phyloP scores from a whole-genome alignment of 2,113 vertebrate genomes.

The Oncorhynchus mykiss region DNA sequence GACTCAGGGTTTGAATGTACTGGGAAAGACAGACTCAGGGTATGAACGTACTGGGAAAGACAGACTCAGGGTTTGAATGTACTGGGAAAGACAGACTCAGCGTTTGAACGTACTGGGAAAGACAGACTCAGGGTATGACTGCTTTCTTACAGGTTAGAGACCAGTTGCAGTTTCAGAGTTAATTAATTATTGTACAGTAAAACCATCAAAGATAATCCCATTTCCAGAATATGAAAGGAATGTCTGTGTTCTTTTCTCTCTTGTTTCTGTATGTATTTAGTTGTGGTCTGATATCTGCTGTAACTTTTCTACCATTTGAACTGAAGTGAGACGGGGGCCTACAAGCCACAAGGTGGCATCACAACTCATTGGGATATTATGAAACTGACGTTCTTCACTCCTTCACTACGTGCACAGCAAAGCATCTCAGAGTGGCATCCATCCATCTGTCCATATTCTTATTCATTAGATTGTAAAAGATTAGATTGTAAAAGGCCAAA shows the following conservation, averaged over 20 bases:
- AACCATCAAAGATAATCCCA: not conserved
- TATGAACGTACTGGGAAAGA: not conserved
- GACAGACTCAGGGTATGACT: not conserved
- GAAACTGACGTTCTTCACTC: not conserved
- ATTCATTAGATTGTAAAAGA: conserved; percentile 1
- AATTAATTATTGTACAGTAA: not conserved
- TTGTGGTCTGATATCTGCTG: not conserved
- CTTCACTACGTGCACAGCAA: too few species aligned
- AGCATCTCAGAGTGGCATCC: not conserved
- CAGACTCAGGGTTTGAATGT: not conserved
- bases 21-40: not conserved
- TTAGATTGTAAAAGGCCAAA: conserved; percentile 18
- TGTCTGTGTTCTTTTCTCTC: not conserved
- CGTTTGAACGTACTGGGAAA: too few species aligned
- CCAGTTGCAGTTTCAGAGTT: not conserved
- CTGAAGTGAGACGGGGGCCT: not conserved
- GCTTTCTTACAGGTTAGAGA: not conserved
- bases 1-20: not conserved
- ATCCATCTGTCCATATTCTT: not conserved
- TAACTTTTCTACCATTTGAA: not conserved
- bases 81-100: not conserved
- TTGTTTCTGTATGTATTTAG: not conserved
- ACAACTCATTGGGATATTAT: conserved; percentile 16
- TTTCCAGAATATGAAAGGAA: not conserved
- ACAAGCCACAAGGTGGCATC: conserved; percentile 60